Percentiles rank a stretch among this genome's conserved stretches.
Evolutionary conservation across 1,140 invertebrate genomes (phyloP).

Genomic region (Chironomus tepperi): DNA sequence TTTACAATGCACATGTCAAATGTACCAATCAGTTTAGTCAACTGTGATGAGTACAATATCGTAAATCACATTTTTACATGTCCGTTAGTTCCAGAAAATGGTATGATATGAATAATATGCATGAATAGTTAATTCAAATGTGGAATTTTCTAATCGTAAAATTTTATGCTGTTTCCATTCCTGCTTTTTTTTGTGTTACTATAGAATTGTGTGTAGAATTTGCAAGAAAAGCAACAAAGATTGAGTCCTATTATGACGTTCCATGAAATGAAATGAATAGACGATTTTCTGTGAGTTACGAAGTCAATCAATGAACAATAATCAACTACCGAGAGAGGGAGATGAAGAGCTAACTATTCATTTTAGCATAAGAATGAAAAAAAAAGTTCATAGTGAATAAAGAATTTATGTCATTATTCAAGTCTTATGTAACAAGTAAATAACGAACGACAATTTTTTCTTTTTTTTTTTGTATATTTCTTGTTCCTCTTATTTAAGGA

Average conservation of each 20-base stretch:
- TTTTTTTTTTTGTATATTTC: too few species aligned
- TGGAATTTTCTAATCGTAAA: background rate
- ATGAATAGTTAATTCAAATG: background rate
- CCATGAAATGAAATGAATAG: background rate
- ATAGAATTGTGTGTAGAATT: background rate
- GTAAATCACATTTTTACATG: conserved; percentile 20
- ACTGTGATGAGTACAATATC: background rate
- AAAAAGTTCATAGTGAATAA: background rate
- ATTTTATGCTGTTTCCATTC: background rate
- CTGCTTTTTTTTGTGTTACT: background rate
- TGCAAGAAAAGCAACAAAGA: background rate
- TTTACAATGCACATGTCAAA: conserved; percentile 38
- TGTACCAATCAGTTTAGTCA: conserved; percentile 25
- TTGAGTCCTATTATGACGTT: conserved; percentile 2
- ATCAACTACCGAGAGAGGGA: background rate
- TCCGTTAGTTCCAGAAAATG: background rate
- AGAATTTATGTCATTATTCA: too few species aligned
- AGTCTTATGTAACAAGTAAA: too few species aligned
- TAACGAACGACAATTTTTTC: too few species aligned
- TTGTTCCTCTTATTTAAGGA: too few species aligned
- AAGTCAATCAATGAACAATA: conserved; percentile 1
- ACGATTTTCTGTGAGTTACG: background rate
- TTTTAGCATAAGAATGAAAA: background rate
- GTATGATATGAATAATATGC: conserved; percentile 7
- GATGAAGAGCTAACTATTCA: background rate